phyloP scores from a whole-genome alignment of 2,113 vertebrate species.

The Bos javanicus region DNA sequence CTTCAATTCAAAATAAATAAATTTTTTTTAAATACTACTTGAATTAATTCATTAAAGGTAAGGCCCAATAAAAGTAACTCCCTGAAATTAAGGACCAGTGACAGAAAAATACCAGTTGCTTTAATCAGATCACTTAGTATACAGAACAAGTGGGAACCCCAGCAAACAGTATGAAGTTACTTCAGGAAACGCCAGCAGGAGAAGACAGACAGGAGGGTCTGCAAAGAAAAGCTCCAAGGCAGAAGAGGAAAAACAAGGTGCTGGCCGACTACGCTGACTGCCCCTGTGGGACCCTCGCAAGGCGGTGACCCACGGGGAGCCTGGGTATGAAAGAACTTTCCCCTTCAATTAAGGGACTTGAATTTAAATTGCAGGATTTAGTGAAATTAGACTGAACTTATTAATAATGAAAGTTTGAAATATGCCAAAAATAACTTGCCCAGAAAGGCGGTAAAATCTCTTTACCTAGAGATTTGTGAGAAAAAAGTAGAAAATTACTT shows the following conservation, averaged over 20 bases:
- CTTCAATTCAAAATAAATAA: background rate
- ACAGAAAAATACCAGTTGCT: background rate
- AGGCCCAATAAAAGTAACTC: background rate
- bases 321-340: background rate
- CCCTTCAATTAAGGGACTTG: background rate
- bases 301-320: background rate
- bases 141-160: background rate
- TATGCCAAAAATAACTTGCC: constrained; percentile 6
- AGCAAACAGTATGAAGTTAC: background rate
- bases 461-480: background rate
- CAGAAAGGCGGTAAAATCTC: background rate
- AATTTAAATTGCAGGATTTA: constrained; percentile 13
- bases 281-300: too few relatives aligned
- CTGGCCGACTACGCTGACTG: rapidly evolving
- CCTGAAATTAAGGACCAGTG: background rate
- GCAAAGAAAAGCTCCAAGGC: background rate
- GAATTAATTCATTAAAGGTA: background rate
- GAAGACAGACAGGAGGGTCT: background rate
- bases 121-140: background rate
- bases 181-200: background rate
- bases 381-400: background rate
- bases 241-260: background rate
- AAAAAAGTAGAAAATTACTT: background rate
- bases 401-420: background rate
- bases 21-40: background rate